These are phyloP conservation scores for Protonibea diacanthus DNA, from an alignment of 2,797 vertebrate species.

Conservation along the genomic window DNA sequence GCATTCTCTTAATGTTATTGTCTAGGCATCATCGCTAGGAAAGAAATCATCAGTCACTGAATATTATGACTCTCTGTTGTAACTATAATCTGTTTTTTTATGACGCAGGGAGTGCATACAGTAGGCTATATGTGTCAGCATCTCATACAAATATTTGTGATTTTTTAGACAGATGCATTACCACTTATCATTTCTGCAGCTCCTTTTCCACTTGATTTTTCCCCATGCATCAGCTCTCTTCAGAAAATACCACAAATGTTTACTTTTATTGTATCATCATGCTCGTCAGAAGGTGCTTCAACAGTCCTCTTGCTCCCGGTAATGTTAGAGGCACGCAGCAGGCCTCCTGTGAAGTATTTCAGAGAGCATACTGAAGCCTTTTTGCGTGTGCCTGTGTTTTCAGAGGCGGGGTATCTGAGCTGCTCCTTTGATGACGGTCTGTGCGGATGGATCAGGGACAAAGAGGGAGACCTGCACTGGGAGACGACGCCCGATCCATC, in stretches of 20 bases:
- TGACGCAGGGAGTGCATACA: constrained; percentile 1
- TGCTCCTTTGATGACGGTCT: constrained; percentile 95
- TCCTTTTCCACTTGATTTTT: constrained; percentile 19
- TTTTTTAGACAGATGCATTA: constrained; percentile 31
- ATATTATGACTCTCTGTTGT: constrained; percentile 40
- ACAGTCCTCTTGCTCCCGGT: constrained; percentile 13
- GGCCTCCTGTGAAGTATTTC: constrained; percentile 27
- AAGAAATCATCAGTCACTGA: constrained; percentile 52
- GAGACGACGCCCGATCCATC: constrained; percentile 88
- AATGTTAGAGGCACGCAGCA: constrained; percentile 31
- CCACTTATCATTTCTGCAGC: constrained; percentile 1
- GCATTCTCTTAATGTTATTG: constrained; percentile 47
- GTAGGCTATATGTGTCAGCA: neutral
- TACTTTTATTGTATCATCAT: constrained; percentile 33
- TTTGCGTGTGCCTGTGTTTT: constrained; percentile 16
- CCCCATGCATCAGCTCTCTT: constrained; percentile 18
- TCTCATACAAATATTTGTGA: constrained; percentile 10
- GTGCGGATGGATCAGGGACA: constrained; percentile 94
- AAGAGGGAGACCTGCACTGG: constrained; percentile 93
- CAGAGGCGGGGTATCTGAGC: constrained; percentile 91
- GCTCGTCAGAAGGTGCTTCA: constrained; percentile 19
- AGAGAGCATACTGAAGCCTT: neutral
- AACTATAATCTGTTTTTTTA: constrained; percentile 48
- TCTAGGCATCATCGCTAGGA: constrained; percentile 28
- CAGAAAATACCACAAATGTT: constrained; percentile 33